Evolutionary conservation across 1,140 invertebrate genomes (phyloP).

Genomic region (Drosophila carrolli): DNA sequence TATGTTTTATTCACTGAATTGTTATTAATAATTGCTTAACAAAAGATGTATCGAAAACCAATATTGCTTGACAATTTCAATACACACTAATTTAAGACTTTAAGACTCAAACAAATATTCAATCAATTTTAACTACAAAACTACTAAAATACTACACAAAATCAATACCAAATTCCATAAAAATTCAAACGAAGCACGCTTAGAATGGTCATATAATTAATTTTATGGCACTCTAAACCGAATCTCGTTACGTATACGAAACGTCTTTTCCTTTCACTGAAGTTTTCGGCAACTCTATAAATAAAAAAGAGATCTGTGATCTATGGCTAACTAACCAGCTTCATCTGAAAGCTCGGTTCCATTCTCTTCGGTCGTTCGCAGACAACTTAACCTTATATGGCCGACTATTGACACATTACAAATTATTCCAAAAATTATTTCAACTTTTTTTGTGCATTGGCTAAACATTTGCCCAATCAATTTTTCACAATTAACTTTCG

Average conservation of each 20-base stretch:
- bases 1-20: no score
- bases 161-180: slow-evolving; percentile 15
- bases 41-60: no score
- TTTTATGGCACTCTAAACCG: slow-evolving; percentile 34
- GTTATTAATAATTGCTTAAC: no score
- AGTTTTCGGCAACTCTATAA: slow-evolving; percentile 24
- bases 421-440: slow-evolving; percentile 64
- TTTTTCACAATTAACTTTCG: slow-evolving; percentile 80
- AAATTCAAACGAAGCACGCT: slow-evolving; percentile 15
- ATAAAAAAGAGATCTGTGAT: slow-evolving; percentile 37
- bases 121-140: slow-evolving; percentile 22
- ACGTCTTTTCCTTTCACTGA: slow-evolving; percentile 30
- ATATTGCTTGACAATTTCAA: neutral
- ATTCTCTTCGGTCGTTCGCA: slow-evolving; percentile 42
- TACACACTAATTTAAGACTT: neutral
- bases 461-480: slow-evolving; percentile 68
- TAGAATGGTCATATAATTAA: slow-evolving; percentile 50
- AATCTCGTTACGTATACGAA: slow-evolving; percentile 21
- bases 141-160: slow-evolving; percentile 28
- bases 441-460: slow-evolving; percentile 25
- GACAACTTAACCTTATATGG: slow-evolving; percentile 62
- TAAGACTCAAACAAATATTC: slow-evolving; percentile 19
- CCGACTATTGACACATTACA: slow-evolving; percentile 52
- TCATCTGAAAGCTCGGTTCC: slow-evolving; percentile 43
- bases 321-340: slow-evolving; percentile 17